phyloP scores from a whole-genome alignment of 2,888 invertebrate genomes.

The Fissipunctia ypsillon region DNA sequence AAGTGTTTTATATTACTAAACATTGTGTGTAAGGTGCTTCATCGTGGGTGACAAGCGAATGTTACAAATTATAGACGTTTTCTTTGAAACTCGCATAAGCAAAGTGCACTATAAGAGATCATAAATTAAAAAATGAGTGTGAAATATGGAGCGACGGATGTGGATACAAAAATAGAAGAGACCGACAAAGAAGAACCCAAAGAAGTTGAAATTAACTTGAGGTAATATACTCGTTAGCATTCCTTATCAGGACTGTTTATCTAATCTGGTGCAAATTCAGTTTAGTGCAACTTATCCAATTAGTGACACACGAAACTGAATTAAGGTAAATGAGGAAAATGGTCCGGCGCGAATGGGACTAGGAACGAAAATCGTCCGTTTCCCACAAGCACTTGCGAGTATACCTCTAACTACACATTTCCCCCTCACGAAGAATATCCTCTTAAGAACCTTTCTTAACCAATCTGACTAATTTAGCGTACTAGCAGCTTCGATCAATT shows the following conservation, averaged over 20 bases:
- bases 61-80: conserved; percentile 52
- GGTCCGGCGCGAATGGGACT: conserved; percentile 32
- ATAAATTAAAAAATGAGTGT: conserved; percentile 74
- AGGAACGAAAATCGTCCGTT: conserved; percentile 36
- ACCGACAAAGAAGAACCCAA: conserved; percentile 72
- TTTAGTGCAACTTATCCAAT: conserved; percentile 78
- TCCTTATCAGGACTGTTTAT: conserved; percentile 62
- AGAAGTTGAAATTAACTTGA: conserved; percentile 76
- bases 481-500: conserved; percentile 34
- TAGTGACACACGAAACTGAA: conserved; percentile 70
- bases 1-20: conserved; percentile 54
- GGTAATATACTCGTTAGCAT: conserved; percentile 74
- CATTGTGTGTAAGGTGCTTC: conserved; percentile 55
- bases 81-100: conserved; percentile 42
- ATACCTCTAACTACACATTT: conserved; percentile 56
- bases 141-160: conserved; percentile 84
- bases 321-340: conserved; percentile 76
- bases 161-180: conserved; percentile 74
- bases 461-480: conserved; percentile 56
- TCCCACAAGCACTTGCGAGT: conserved; percentile 30
- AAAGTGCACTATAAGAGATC: conserved; percentile 18
- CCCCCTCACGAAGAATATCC: conserved; percentile 47
- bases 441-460: conserved; percentile 51
- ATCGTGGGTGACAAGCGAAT: conserved; percentile 51
- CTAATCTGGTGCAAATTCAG: conserved; percentile 68